These are phyloP conservation scores for Phalanger gymnotis DNA, from an alignment of 2,797 vertebrate species.

Conservation along the genomic window DNA sequence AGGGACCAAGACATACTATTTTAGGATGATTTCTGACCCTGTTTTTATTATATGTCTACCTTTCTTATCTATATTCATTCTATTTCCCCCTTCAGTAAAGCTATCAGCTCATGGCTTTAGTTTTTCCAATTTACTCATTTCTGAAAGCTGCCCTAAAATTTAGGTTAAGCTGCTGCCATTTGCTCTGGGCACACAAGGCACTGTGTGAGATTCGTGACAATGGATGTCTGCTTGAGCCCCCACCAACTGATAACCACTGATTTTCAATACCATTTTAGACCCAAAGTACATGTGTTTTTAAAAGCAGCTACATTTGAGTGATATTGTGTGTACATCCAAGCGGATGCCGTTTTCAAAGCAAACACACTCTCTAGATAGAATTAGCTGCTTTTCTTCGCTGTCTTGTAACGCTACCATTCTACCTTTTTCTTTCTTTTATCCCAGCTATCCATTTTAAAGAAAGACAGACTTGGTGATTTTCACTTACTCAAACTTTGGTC, in stretches of 20 bases:
- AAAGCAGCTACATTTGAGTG: not conserved
- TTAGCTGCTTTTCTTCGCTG: not conserved
- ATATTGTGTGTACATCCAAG: not conserved
- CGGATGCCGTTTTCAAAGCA: conserved; percentile 3
- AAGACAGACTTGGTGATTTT: not conserved
- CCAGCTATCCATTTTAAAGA: not conserved
- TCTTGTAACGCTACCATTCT: not conserved
- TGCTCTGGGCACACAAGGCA: not conserved
- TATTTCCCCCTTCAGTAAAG: not conserved
- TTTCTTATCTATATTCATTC: not conserved
- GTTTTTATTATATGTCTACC: not conserved
- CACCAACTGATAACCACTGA: not conserved
- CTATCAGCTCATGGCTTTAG: not conserved
- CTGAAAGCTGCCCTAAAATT: not conserved
- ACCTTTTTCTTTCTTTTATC: not conserved
- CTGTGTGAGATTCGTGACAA: not conserved
- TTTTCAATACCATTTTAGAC: not conserved
- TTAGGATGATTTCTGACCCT: not conserved
- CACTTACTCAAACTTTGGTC: not conserved
- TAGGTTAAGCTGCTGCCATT: not conserved
- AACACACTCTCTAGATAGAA: not conserved
- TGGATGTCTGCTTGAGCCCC: not conserved
- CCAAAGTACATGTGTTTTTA: not conserved
- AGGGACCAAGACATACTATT: not conserved
- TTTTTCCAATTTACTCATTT: not conserved